These are phyloP conservation scores for Achlya flavicornis DNA, from an alignment of 2,888 invertebrate genomes.

Conservation along the genomic window DNA sequence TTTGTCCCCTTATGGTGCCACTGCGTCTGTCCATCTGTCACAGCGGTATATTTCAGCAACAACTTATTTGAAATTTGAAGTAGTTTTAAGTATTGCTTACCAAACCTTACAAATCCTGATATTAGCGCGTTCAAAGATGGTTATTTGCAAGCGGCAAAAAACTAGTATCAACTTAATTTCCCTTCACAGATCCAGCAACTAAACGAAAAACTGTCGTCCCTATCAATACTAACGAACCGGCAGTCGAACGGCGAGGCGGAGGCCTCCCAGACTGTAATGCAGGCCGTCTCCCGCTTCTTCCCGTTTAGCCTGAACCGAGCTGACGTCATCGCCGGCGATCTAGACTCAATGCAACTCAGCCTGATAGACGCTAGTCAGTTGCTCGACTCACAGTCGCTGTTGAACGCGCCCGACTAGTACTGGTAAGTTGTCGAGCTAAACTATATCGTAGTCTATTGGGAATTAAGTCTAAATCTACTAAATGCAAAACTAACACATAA, in stretches of 20 bases:
- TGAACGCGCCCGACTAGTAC: slow-evolving; percentile 86
- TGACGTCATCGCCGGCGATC: slow-evolving; percentile 36
- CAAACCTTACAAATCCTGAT: too few species aligned
- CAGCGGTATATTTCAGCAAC: too few species aligned
- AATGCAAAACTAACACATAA: too few species aligned
- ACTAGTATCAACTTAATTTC: too few species aligned
- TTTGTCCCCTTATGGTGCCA: too few species aligned
- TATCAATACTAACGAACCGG: slow-evolving; percentile 60
- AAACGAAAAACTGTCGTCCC: slow-evolving; percentile 62
- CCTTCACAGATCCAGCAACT: slow-evolving; percentile 64
- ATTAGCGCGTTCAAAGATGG: too few species aligned
- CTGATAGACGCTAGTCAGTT: slow-evolving; percentile 85
- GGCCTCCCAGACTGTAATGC: slow-evolving; percentile 26
- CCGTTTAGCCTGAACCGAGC: slow-evolving; percentile 65
- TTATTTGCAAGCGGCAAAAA: not conserved
- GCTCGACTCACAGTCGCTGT: slow-evolving; percentile 87
- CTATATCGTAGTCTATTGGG: not conserved
- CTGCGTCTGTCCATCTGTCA: too few species aligned
- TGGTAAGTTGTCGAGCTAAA: slow-evolving; percentile 19
- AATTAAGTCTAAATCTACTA: not conserved
- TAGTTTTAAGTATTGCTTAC: too few species aligned
- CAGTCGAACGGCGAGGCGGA: slow-evolving; percentile 50
- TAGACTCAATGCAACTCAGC: slow-evolving; percentile 82
- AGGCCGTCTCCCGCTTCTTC: slow-evolving; percentile 67
- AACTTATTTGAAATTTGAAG: too few species aligned